Evolutionary conservation across 2,113 vertebrate species (phyloP).

Genomic region (Carettochelys insculpta): DNA sequence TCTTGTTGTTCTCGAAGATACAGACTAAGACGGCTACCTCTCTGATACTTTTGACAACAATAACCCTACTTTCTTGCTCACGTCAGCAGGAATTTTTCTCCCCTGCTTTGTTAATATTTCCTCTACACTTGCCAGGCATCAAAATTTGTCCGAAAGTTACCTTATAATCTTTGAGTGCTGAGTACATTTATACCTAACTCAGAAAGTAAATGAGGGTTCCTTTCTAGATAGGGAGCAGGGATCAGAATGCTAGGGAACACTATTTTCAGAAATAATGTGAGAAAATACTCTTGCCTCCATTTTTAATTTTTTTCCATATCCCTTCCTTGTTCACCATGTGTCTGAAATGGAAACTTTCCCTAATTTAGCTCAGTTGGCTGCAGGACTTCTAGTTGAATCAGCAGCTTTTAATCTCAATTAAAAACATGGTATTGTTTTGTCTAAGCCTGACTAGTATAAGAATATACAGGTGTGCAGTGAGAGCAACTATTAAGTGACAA

Average conservation of each 20-base stretch:
- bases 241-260: not conserved
- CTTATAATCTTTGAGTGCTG: not conserved
- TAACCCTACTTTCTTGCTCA: not conserved
- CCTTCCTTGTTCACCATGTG: not conserved
- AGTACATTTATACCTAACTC: not conserved
- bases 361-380: not conserved
- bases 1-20: no score
- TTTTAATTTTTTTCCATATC: not conserved
- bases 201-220: not conserved
- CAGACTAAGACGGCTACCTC: no score
- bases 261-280: not conserved
- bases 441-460: not conserved
- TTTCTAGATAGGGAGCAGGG: not conserved
- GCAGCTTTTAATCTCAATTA: not conserved
- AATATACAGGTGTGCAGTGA: not conserved
- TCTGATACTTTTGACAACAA: no score
- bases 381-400: not conserved
- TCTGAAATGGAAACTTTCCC: not conserved
- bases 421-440: not conserved
- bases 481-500: not conserved
- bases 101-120: not conserved
- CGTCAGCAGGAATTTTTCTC: rapidly evolving
- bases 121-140: not conserved
- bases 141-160: not conserved
- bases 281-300: not conserved